These are phyloP conservation scores for Xiphias gladius DNA, from an alignment of 2,113 vertebrate species.

Conservation along the genomic window DNA sequence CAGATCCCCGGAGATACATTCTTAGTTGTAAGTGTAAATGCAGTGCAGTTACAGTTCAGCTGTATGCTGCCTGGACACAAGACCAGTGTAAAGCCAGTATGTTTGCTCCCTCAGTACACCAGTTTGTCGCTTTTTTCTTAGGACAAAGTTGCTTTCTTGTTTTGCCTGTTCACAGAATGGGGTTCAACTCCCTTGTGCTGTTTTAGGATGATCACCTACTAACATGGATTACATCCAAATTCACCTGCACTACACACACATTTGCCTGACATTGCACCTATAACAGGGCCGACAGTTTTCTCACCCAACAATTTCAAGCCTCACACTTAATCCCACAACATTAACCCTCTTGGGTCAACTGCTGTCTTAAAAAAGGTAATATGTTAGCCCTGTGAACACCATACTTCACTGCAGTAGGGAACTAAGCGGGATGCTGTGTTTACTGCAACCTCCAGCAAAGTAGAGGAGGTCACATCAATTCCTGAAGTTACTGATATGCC, in stretches of 20 bases:
- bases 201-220: background rate
- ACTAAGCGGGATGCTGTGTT: constrained; percentile 5
- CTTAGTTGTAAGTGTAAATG: background rate
- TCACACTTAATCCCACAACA: background rate
- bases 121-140: background rate
- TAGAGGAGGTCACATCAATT: background rate
- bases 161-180: background rate
- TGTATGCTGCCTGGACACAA: background rate
- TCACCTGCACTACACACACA: background rate
- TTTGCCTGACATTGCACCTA: background rate
- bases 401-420: background rate
- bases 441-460: constrained; percentile 4
- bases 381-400: background rate
- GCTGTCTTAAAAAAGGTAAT: background rate
- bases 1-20: background rate
- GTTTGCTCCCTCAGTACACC: background rate
- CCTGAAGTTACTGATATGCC: background rate
- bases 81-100: background rate
- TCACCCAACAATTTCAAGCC: constrained; percentile 33
- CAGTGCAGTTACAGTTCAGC: background rate
- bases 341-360: background rate
- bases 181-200: background rate
- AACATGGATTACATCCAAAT: constrained; percentile 3
- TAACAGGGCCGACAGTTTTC: background rate
- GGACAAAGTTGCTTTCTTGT: background rate